Conservation (phyloP, 2,113 vertebrate genomes). For the Pogona vitticeps region DNA sequence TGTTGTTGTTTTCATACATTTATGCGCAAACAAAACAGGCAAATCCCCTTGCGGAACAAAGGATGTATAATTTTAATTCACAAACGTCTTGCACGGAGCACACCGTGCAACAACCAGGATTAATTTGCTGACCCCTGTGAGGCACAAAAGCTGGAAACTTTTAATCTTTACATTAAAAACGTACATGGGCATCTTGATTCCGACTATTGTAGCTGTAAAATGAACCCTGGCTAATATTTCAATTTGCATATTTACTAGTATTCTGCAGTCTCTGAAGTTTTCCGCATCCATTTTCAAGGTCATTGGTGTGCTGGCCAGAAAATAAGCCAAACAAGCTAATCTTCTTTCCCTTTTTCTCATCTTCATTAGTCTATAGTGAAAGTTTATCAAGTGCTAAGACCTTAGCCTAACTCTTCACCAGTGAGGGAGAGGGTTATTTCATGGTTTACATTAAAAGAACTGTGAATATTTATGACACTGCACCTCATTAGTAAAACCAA, state of each 20-base stretch:
- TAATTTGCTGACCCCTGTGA: conserved; percentile 52
- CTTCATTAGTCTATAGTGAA: conserved; percentile 46
- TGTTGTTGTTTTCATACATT: conserved; percentile 15
- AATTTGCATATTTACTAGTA: background rate
- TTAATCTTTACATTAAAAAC: conserved; percentile 62
- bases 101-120: conserved; percentile 60
- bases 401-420: conserved; percentile 48
- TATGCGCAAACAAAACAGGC: conserved; percentile 58
- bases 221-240: conserved; percentile 38
- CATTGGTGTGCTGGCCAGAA: conserved; percentile 45
- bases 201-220: background rate
- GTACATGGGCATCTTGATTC: conserved; percentile 40
- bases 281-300: conserved; percentile 35
- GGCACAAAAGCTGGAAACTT: conserved; percentile 42
- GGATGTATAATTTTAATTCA: conserved; percentile 65
- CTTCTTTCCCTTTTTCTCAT: conserved; percentile 49
- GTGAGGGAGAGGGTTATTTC: conserved; percentile 48
- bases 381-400: conserved; percentile 41
- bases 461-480: conserved; percentile 67
- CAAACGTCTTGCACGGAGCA: conserved; percentile 54
- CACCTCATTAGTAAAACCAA: conserved; percentile 45
- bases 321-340: conserved; percentile 51
- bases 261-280: conserved; percentile 23
- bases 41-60: conserved; percentile 60
- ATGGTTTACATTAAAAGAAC: conserved; percentile 54